phyloP scores from a whole-genome alignment of 2,797 vertebrate species.

The Alexandromys oeconomus region DNA sequence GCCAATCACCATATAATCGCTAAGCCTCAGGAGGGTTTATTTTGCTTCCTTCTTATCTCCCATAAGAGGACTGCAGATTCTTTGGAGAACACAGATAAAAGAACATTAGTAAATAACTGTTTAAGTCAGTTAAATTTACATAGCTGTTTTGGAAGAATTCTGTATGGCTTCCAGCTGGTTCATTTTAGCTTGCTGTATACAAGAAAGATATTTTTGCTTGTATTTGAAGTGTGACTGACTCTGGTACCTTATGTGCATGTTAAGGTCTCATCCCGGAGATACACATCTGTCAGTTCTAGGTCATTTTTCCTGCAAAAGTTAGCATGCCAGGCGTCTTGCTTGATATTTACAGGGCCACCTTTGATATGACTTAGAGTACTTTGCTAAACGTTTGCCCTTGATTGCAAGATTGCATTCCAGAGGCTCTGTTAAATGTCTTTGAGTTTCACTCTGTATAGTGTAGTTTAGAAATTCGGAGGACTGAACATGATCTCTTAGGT shows the following conservation, averaged over 20 bases:
- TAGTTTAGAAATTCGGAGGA: not conserved
- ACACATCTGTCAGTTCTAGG: conserved; percentile 26
- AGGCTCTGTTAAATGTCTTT: conserved; percentile 18
- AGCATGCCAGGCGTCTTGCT: conserved; percentile 20
- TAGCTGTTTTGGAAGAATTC: conserved; percentile 66
- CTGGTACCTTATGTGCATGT: not conserved
- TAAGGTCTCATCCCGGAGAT: conserved; percentile 52
- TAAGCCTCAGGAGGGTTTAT: conserved; percentile 62
- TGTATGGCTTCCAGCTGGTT: conserved; percentile 52
- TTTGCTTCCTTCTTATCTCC: conserved; percentile 70
- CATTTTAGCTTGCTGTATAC: conserved; percentile 60
- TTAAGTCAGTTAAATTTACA: conserved; percentile 53
- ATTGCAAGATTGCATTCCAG: conserved; percentile 41
- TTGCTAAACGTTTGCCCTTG: conserved; percentile 54
- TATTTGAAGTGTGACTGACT: conserved; percentile 55
- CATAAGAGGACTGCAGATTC: conserved; percentile 37
- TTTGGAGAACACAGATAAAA: conserved; percentile 48
- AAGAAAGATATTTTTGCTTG: conserved; percentile 56
- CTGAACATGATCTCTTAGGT: not conserved
- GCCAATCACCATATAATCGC: conserved; percentile 62
- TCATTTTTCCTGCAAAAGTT: conserved; percentile 44
- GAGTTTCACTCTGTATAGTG: not conserved
- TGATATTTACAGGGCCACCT: conserved; percentile 28
- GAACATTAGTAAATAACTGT: conserved; percentile 54
- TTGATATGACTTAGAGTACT: conserved; percentile 35